Base-by-base conservation (phyloP, 2,797 vertebrate species). In the Micromesistius poutassou region DNA sequence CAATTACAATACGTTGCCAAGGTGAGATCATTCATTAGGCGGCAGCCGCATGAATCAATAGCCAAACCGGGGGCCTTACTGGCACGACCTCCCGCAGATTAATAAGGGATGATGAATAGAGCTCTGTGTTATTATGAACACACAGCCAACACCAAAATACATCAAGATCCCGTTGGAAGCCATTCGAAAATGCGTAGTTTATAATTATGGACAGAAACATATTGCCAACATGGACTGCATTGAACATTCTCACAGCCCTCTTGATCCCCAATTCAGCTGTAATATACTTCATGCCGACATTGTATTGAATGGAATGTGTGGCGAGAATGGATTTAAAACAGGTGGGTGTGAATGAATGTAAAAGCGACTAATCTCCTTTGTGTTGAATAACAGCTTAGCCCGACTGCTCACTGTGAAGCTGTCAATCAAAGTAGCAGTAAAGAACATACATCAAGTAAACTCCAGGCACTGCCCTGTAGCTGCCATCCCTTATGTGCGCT, bases 1-100 rank as follows among this genome's bases (percentile, higher is more conserved):
- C 81, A 30, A 68, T 82, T 89, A 87, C 82, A 89, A 87, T 85
- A 84, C 80, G 85, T 82, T 87, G 77, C 86, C 89, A 90, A 87
- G 89, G 89, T 89, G 84, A 88, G 85, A 83, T 86, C 79, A 85
- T 85, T 90, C 83, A 90, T 90, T 91, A 86, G 80, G 76, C 81
- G 87, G 88, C 85, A 81, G 38, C 42, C 76, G 80, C 80, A 85
- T 87, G 75, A 89, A 91, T 91, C 80, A 85, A 85, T 84, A 82
- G 40, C 83, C 80, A 87, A 88, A 83, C 74, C 79, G 78, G 82
- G 78, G 83, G 76, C 72, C 77, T 79, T 77, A 31, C 78, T 80
- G 84, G 84, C 84, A 62, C 77, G 70, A 78, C 79, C 80, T 75
- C 74, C 83, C 72, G 25, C 19, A 2, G 4, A 76, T 78, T 77